Base-by-base conservation (phyloP, 2,888 invertebrate species). In the Elysia crispata region DNA sequence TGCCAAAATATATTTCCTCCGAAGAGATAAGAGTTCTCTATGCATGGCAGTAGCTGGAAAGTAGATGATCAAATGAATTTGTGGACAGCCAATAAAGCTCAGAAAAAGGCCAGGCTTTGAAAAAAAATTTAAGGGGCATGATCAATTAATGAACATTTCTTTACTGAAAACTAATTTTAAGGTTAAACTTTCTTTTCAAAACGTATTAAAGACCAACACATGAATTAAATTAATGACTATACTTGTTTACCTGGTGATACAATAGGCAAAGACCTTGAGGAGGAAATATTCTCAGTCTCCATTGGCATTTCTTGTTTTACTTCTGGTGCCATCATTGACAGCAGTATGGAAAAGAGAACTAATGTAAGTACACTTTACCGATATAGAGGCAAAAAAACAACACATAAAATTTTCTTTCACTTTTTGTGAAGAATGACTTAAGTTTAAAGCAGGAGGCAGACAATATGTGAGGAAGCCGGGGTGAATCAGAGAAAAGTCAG, bases 181-280 rank as follows among this genome's bases (percentile, higher is more conserved):
- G n/a, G n/a, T n/a, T n/a, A n/a, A n/a, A n/a, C n/a, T n/a, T n/a
- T n/a, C n/a, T n/a, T n/a, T n/a, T n/a, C n/a, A n/a, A n/a, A n/a
- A n/a, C n/a, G n/a, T n/a, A n/a, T n/a, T n/a, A n/a, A n/a, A n/a
- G n/a, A n/a, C n/a, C n/a, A n/a, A n/a, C n/a, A n/a, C n/a, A n/a
- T n/a, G n/a, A n/a, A n/a, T n/a, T n/a, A n/a, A n/a, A n/a, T n/a
- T n/a, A n/a, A n/a, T n/a, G n/a, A n/a, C n/a, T n/a, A n/a, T n/a
- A n/a, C n/a, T n/a, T n/a, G n/a, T n/a, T 57, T 66, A 86, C 86
- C 86, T 81, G 86, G 86, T n/a, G 86, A 85, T 0, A 85, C 82
- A 50, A 85, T 79, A 6, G 84, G 80, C 25, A 83, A 72, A 13
- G 74, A n/a, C n/a, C 78, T 81, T 54, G 81, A 74, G 23, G 70